These are phyloP conservation scores for Sesamia inferens DNA, from an alignment of 2,888 invertebrate genomes.

Conservation along the genomic window DNA sequence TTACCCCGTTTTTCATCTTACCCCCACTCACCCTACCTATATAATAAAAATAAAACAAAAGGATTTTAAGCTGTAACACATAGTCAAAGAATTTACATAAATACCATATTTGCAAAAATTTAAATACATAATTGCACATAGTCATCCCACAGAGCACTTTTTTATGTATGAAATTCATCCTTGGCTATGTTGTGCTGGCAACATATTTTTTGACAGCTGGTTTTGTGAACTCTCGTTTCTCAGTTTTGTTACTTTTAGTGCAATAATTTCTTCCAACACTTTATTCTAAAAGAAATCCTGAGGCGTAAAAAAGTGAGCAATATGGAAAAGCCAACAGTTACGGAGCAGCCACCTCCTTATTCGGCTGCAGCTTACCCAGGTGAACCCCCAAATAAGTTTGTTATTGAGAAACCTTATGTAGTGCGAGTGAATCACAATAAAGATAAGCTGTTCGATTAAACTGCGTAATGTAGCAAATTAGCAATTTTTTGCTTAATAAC, in stretches of 20 bases:
- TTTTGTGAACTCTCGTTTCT: constrained; percentile 37
- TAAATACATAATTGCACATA: not conserved
- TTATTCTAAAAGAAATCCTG: constrained; percentile 35
- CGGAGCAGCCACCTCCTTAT: constrained; percentile 88
- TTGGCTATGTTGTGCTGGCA: constrained; percentile 37
- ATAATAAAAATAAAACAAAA: no score
- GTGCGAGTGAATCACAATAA: constrained; percentile 74
- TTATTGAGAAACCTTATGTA: constrained; percentile 65
- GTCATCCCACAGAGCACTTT: no score
- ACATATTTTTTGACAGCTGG: constrained; percentile 48
- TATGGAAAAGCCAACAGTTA: constrained; percentile 84
- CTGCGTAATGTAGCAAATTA: constrained; percentile 65
- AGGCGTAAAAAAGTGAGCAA: constrained; percentile 58
- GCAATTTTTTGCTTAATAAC: constrained; percentile 22
- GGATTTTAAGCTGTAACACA: no score
- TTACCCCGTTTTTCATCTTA: no score
- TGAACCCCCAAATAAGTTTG: constrained; percentile 66
- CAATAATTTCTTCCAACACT: constrained; percentile 40
- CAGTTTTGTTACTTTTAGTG: constrained; percentile 60
- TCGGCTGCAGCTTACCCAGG: constrained; percentile 83
- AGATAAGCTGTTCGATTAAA: constrained; percentile 73
- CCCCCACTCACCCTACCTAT: no score
- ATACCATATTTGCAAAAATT: not conserved
- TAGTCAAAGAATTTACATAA: no score
- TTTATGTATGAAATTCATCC: no score